Percentiles rank a stretch among this genome's conserved stretches.
phyloP scores from a whole-genome alignment of 2,888 invertebrate species.

The Leistus spinibarbis region DNA sequence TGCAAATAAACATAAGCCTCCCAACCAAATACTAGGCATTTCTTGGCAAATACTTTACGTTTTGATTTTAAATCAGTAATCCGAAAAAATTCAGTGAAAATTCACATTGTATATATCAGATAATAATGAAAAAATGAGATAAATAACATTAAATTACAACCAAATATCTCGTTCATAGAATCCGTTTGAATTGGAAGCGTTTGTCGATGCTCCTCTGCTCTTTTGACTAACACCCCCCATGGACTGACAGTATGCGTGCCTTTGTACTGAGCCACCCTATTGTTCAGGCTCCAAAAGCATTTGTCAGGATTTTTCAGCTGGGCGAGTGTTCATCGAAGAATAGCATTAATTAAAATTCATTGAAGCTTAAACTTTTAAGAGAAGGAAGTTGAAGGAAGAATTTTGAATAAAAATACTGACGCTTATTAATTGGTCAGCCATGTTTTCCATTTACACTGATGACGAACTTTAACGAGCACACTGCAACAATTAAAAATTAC shows the following conservation, averaged over 20 bases:
- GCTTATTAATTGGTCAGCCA: conserved; percentile 38
- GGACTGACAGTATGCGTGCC: not conserved
- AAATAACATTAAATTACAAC: too few species aligned
- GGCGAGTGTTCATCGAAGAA: conserved; percentile 36
- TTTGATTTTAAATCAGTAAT: not conserved
- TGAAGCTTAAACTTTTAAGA: conserved; percentile 38
- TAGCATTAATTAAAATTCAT: conserved; percentile 39
- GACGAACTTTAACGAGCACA: conserved; percentile 25
- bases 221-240: not conserved
- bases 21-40: not conserved
- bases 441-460: conserved; percentile 33
- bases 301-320: conserved; percentile 37
- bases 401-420: conserved; percentile 31
- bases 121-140: too few species aligned
- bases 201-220: not conserved
- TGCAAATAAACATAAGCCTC: not conserved
- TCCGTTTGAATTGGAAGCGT: not conserved
- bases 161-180: not conserved
- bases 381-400: conserved; percentile 36
- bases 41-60: not conserved
- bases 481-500: conserved; percentile 8
- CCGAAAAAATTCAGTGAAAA: too few species aligned
- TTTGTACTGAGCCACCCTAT: conserved; percentile 8
- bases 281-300: conserved; percentile 25
- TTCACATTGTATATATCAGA: too few species aligned